These are phyloP conservation scores for Ranitomeya variabilis DNA, from an alignment of 2,113 vertebrate species.

Conservation along the genomic window DNA sequence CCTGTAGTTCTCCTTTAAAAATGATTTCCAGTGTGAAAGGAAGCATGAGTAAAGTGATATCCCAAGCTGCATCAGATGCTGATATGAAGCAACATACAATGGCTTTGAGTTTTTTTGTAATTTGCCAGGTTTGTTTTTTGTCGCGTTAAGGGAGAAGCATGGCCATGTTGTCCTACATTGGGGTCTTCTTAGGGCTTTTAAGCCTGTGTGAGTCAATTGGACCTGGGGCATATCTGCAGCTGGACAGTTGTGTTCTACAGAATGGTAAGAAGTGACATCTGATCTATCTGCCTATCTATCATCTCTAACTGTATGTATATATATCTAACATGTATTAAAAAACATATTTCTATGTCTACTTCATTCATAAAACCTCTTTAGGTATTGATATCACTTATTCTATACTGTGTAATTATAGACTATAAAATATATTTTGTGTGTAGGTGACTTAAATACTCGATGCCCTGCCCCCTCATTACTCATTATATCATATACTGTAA, in stretches of 20 bases:
- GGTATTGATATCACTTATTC: not conserved
- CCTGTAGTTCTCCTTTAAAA: slow-evolving; percentile 18
- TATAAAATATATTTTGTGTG: no score
- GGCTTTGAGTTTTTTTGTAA: slow-evolving; percentile 1
- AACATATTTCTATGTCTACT: not conserved
- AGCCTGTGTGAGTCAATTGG: not conserved
- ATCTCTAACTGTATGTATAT: not conserved
- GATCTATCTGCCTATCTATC: not conserved
- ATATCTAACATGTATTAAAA: no score
- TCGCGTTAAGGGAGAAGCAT: not conserved
- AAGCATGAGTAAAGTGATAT: slow-evolving; percentile 30
- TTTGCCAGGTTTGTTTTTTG: not conserved
- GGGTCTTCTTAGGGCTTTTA: not conserved
- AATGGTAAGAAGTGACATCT: slow-evolving; percentile 28
- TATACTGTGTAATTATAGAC: not conserved
- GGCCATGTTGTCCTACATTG: not conserved
- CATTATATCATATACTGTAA: not conserved
- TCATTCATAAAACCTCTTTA: not conserved
- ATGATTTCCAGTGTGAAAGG: not conserved
- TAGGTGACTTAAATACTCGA: no score
- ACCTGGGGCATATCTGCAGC: slow-evolving; percentile 10
- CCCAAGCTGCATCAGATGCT: not conserved
- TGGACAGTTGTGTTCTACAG: slow-evolving; percentile 28
- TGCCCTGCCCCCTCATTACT: no score
- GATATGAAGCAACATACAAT: not conserved